Percentiles rank a stretch among this genome's conserved stretches.
phyloP scores from a whole-genome alignment of 2,888 invertebrate species.

The Cepaea hortensis region DNA sequence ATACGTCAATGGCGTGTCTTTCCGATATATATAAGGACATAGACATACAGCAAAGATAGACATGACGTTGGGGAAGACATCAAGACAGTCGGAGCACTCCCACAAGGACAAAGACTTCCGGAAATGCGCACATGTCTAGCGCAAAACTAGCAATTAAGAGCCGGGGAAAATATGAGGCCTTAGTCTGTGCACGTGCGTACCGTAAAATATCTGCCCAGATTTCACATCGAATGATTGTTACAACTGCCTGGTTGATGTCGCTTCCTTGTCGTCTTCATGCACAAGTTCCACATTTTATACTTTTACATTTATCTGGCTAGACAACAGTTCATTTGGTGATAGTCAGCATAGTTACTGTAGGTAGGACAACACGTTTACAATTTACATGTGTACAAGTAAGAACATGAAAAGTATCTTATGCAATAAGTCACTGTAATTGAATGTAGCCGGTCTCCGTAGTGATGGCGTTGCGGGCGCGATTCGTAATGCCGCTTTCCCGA shows the following conservation, averaged over 20 bases:
- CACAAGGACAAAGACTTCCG: not conserved
- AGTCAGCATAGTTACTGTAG: too few species aligned
- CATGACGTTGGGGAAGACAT: not conserved
- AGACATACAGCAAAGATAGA: not conserved
- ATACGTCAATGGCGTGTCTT: not conserved
- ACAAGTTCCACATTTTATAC: too few species aligned
- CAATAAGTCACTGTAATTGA: too few species aligned
- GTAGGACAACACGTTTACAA: too few species aligned
- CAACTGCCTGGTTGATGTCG: not conserved
- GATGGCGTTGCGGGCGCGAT: too few species aligned
- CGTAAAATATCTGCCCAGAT: not conserved
- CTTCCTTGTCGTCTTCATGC: not conserved
- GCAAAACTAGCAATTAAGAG: not conserved
- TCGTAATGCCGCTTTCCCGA: too few species aligned
- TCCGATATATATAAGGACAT: not conserved
- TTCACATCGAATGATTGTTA: not conserved
- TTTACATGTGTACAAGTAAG: too few species aligned
- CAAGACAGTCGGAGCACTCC: not conserved
- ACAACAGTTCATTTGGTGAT: too few species aligned
- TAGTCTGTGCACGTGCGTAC: not conserved
- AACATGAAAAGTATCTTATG: too few species aligned
- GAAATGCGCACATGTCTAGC: not conserved
- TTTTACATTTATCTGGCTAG: too few species aligned
- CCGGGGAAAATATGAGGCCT: not conserved
- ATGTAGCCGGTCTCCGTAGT: too few species aligned